Base-by-base conservation (phyloP, 1,140 invertebrate species). In the Oncopodura yosiiana region DNA sequence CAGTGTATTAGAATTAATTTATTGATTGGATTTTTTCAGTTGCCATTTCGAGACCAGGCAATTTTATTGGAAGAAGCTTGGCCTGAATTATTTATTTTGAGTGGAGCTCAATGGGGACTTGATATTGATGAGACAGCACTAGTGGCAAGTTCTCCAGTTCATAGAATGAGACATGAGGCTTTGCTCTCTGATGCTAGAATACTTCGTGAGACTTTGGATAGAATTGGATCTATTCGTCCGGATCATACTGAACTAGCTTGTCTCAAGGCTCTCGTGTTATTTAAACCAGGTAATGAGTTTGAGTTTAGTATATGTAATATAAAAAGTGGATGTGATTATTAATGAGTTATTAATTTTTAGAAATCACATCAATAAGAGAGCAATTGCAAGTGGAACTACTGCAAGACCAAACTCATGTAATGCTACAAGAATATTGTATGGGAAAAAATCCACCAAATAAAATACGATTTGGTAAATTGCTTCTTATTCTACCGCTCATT, bases 161-260 rank as follows among this genome's bases (percentile, higher is more conserved):
- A 71, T 27, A 58, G 62, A 18, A 58, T 63, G 3, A 62, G 70
- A 39, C 70, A 73, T 34, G 54, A 75, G 29, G 62, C 71, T 26
- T 69, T 77, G 0, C 63, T 70, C 43, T 71, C 78, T 55, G 73
- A 73, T 68, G 68, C 74, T 41, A 72, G 79, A 67, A 70, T 74
- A 49, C 68, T 83, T 59, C 72, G 75, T 29, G 79, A 82, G 36
- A 68, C 81, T 2, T 71, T 87, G 14, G 74, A 75, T n/a, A 76
- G 80, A 62, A 77, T 87, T 57, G 71, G 74, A 19, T 68, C 78
- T 0, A 69, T 83, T 34, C 73, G 77, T 56, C 75, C 88, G 5
- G 86, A 91, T 69, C 80, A 86, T 64, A 86, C 83, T 0, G 87
- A 92, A 67, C 85, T 83, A 65, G 83, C 87, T 21, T 90, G 83